Evolutionary conservation across 2,113 vertebrate species (phyloP).

Genomic region (Anhinga rufa): DNA sequence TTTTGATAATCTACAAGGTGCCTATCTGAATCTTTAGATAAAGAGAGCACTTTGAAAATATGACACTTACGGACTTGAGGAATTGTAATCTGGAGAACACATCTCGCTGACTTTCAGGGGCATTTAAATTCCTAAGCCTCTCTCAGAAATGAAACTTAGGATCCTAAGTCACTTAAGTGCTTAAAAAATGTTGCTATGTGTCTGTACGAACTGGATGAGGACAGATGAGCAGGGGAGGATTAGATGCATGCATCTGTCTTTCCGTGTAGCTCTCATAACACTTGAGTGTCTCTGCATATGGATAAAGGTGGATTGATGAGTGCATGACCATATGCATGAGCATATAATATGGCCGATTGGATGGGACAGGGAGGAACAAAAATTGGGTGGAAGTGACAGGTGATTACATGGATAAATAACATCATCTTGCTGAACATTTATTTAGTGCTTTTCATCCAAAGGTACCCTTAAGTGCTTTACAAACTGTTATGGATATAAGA

Average conservation of each 20-base stretch:
- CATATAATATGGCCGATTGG: slow-evolving; percentile 55
- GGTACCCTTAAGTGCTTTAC: slow-evolving; percentile 67
- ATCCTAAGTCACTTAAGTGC: slow-evolving; percentile 60
- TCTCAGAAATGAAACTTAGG: slow-evolving; percentile 43
- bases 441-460: slow-evolving; percentile 66
- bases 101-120: slow-evolving; percentile 14
- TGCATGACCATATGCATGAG: slow-evolving; percentile 60
- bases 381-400: slow-evolving; percentile 65
- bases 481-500: slow-evolving; percentile 66
- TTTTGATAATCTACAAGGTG: slow-evolving; percentile 61
- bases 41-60: slow-evolving; percentile 46
- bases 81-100: slow-evolving; percentile 26
- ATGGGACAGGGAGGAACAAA: slow-evolving; percentile 68
- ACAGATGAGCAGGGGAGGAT: slow-evolving; percentile 49
- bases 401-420: slow-evolving; percentile 68
- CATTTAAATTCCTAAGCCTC: slow-evolving; percentile 31
- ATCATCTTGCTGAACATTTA: slow-evolving; percentile 55
- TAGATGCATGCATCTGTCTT: slow-evolving; percentile 60
- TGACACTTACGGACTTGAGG: not conserved
- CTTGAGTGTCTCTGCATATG: slow-evolving; percentile 61
- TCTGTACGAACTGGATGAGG: slow-evolving; percentile 27
- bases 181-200: slow-evolving; percentile 42
- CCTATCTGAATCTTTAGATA: slow-evolving; percentile 45
- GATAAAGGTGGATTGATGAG: slow-evolving; percentile 66
- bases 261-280: slow-evolving; percentile 46